Base-by-base conservation (phyloP, 1,140 invertebrate genomes). In the Lineus longissimus region DNA sequence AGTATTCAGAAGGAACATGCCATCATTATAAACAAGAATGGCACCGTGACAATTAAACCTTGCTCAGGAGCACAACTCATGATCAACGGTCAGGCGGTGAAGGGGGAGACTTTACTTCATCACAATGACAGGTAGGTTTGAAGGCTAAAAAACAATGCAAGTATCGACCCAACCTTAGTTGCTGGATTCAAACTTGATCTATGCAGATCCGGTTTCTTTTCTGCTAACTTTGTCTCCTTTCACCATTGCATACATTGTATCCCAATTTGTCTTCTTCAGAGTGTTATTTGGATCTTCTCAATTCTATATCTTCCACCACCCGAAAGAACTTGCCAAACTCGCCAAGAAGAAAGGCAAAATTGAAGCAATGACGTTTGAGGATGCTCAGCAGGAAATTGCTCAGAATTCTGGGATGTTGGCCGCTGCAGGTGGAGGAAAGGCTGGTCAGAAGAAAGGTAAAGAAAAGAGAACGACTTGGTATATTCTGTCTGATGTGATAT, bases 81-180 rank as follows among this genome's bases (percentile, higher is more conserved):
- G 11, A 77, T 88, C 15, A 88, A 88, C 70, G 85, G 85, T 43
- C 75, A 81, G 60, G 70, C 68, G 41, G 70, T 86, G 0, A 75
- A 71, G 19, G 69, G n/a, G 27, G 84, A 85, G 64, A 81, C 78
- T 9, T 71, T 81, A 43, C 76, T 88, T 2, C 77, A 81, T 59
- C 86, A 88, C 70, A 85, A 87, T 75, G 87, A 88, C 74, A 81
- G 86, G 84, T 85, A 71, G 65, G n/a, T n/a, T n/a, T n/a, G n/a
- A n/a, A n/a, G n/a, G n/a, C n/a, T n/a, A n/a, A n/a, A n/a, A n/a
- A n/a, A n/a, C n/a, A n/a, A n/a, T n/a, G n/a, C n/a, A n/a, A n/a
- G n/a, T n/a, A n/a, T n/a, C n/a, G n/a, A n/a, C n/a, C n/a, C n/a
- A n/a, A n/a, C n/a, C n/a, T n/a, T n/a, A n/a, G n/a, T n/a, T n/a